Evolutionary conservation across 1,140 invertebrate genomes (phyloP).

Genomic region (Tetramorium parvispinum): DNA sequence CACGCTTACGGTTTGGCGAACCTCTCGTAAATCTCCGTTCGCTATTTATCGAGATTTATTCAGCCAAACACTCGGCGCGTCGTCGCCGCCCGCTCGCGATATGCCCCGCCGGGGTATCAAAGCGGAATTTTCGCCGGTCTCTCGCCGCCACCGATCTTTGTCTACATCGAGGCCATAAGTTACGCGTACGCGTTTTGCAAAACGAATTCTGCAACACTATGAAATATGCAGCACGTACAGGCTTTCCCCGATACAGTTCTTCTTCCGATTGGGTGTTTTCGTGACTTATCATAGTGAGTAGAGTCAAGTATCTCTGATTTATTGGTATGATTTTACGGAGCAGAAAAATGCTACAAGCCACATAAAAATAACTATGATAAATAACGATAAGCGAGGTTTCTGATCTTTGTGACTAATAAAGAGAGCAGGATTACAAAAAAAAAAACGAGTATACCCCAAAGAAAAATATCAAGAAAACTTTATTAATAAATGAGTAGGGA

Average conservation of each 20-base stretch:
- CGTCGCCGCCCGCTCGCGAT: conserved; percentile 33
- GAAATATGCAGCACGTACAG: background rate
- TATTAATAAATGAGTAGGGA: background rate
- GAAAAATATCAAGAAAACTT: background rate
- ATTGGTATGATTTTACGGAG: background rate
- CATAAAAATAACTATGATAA: background rate
- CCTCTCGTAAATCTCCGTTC: conserved; percentile 50
- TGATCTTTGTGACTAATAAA: background rate
- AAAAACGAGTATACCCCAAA: background rate
- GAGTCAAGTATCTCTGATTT: conserved; percentile 8
- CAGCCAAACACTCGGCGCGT: conserved; percentile 48
- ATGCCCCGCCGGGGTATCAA: conserved; percentile 27
- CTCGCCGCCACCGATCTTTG: background rate
- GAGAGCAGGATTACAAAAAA: background rate
- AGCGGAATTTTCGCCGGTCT: conserved; percentile 17
- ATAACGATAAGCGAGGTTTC: background rate
- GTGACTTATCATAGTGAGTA: background rate
- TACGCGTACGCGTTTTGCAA: conserved; percentile 18
- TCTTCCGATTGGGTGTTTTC: background rate
- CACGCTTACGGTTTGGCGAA: conserved; percentile 8
- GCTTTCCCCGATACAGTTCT: background rate
- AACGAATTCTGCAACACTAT: background rate
- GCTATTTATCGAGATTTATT: conserved; percentile 61
- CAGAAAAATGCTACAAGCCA: background rate
- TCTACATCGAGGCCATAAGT: conserved; percentile 22